Evolutionary conservation across 2,888 invertebrate genomes (phyloP).

Genomic region (Sisyra terminalis): DNA sequence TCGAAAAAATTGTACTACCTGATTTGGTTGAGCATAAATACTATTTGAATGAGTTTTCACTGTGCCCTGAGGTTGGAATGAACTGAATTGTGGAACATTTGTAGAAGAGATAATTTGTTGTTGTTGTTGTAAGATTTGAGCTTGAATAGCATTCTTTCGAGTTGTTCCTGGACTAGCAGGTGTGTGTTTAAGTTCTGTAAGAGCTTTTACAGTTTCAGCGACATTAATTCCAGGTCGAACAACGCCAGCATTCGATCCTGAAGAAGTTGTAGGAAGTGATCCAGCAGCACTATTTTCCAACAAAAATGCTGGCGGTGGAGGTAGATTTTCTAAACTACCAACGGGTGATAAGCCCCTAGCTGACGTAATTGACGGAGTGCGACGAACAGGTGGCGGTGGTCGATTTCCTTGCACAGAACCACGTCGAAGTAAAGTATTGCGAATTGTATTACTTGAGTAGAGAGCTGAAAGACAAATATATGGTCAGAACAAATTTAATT

Average conservation of each 20-base stretch:
- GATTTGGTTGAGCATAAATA: slow-evolving; percentile 34
- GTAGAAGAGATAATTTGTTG: slow-evolving; percentile 15
- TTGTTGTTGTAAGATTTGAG: slow-evolving; percentile 11
- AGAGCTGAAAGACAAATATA: slow-evolving; percentile 15
- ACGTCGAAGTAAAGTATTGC: slow-evolving; percentile 33
- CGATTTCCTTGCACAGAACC: slow-evolving; percentile 42
- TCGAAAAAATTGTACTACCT: slow-evolving; percentile 1
- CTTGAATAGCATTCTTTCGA: slow-evolving; percentile 27
- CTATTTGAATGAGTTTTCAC: slow-evolving; percentile 17
- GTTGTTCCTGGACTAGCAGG: slow-evolving; percentile 70
- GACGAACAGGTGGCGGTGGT: slow-evolving; percentile 69
- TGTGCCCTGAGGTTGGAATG: slow-evolving; percentile 14
- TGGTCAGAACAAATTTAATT: background rate
- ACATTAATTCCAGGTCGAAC: slow-evolving; percentile 40
- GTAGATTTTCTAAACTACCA: slow-evolving; percentile 37
- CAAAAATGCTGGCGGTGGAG: slow-evolving; percentile 66
- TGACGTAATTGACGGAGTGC: slow-evolving; percentile 52
- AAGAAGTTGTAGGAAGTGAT: slow-evolving; percentile 20
- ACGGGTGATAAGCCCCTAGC: slow-evolving; percentile 21
- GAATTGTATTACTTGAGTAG: slow-evolving; percentile 22
- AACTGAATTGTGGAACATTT: slow-evolving; percentile 15
- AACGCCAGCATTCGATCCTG: slow-evolving; percentile 1
- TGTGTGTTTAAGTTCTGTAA: slow-evolving; percentile 71
- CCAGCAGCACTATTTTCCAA: slow-evolving; percentile 33
- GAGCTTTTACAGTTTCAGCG: slow-evolving; percentile 71